A percentile compares a stretch with the other conserved stretches of the same genome.
Conservation (phyloP, 2,888 invertebrate genomes). For the Luperina nickerlii region DNA sequence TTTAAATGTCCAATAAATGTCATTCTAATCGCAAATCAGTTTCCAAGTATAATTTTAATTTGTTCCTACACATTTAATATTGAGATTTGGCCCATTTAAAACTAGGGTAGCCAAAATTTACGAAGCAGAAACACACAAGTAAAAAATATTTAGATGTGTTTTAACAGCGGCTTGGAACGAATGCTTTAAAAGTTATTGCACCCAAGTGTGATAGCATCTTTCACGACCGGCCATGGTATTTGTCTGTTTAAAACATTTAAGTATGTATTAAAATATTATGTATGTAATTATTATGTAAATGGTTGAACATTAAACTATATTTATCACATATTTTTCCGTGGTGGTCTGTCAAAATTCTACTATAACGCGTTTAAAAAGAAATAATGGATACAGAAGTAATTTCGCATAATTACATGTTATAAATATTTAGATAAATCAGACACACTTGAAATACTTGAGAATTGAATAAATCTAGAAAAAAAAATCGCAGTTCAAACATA, state of each 20-base stretch:
- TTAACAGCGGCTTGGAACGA: slow-evolving; percentile 57
- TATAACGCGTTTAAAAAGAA: slow-evolving; percentile 48
- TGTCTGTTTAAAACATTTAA: slow-evolving; percentile 57
- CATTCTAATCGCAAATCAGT: slow-evolving; percentile 60
- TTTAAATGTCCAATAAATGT: slow-evolving; percentile 68
- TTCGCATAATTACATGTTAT: slow-evolving; percentile 46
- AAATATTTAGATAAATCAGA: neutral
- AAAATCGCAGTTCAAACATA: slow-evolving; percentile 15
- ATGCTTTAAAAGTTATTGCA: slow-evolving; percentile 70
- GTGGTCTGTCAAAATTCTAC: slow-evolving; percentile 46
- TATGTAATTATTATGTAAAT: slow-evolving; percentile 67
- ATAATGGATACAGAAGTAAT: slow-evolving; percentile 50
- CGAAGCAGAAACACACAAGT: slow-evolving; percentile 14
- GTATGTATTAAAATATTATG: slow-evolving; percentile 63
- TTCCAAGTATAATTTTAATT: slow-evolving; percentile 54
- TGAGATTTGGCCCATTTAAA: slow-evolving; percentile 46
- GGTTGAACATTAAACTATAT: slow-evolving; percentile 53
- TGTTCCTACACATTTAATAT: slow-evolving; percentile 40
- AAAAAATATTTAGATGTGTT: slow-evolving; percentile 43
- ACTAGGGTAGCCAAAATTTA: slow-evolving; percentile 52
- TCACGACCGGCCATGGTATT: slow-evolving; percentile 64
- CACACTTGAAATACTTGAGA: neutral
- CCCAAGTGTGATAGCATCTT: slow-evolving; percentile 71
- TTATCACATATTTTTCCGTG: slow-evolving; percentile 54
- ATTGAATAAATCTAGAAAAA: slow-evolving; percentile 35